Conservation (phyloP, 2,797 vertebrate species). For the Megalops cyprinoides region DNA sequence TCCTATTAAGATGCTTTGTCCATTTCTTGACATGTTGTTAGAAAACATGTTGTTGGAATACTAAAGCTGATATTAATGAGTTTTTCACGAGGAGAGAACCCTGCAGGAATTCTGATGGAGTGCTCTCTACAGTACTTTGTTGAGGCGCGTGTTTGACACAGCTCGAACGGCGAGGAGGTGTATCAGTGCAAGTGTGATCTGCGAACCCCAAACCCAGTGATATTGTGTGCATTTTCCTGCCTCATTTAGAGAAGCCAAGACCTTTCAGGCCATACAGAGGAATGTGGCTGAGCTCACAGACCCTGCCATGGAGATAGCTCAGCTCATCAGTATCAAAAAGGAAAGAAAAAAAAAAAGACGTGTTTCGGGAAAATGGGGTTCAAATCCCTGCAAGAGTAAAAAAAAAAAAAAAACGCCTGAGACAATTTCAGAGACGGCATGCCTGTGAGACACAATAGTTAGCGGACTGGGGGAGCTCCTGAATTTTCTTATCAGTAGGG, state of each 20-base stretch:
- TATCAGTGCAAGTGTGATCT: background rate
- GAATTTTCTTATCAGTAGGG: constrained; percentile 61
- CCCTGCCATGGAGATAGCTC: background rate
- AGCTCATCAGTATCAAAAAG: constrained; percentile 23
- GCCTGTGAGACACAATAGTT: constrained; percentile 35
- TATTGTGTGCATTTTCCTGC: background rate
- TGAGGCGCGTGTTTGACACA: constrained; percentile 2
- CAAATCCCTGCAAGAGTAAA: constrained; percentile 33
- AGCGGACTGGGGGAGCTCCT: constrained; percentile 47
- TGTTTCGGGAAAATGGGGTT: constrained; percentile 26
- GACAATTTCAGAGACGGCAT: constrained; percentile 48
- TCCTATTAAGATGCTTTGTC: background rate
- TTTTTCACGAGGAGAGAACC: background rate
- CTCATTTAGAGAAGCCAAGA: constrained; percentile 6
- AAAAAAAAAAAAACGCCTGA: constrained; percentile 34
- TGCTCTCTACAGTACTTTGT: constrained; percentile 22
- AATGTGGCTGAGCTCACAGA: constrained; percentile 12
- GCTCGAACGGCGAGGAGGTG: background rate
- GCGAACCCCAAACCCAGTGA: constrained; percentile 6
- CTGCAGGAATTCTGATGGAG: background rate
- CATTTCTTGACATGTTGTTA: background rate
- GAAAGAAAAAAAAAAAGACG: constrained; percentile 18
- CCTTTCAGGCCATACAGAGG: background rate
- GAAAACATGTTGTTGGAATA: background rate
- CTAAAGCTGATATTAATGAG: background rate